A percentile compares a stretch with the other conserved stretches of the same genome.
These are phyloP conservation scores for Crotalus horridus DNA, from an alignment of 2,113 vertebrate species.

Conservation along the genomic window DNA sequence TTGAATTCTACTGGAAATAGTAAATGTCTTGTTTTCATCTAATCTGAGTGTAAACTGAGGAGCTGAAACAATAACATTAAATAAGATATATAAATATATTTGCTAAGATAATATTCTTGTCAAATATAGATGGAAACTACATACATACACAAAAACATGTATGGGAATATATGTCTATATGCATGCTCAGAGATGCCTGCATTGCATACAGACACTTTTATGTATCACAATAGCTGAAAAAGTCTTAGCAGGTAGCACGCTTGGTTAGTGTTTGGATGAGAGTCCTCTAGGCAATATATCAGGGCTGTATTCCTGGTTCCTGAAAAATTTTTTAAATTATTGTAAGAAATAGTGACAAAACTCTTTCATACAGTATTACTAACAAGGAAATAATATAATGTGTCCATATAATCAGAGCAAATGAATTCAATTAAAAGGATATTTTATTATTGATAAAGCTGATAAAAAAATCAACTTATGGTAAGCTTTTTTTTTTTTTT, in stretches of 20 bases:
- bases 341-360: not conserved
- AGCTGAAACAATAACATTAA: not conserved
- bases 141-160: not conserved
- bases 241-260: not conserved
- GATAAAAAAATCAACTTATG: not conserved
- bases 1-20: not conserved
- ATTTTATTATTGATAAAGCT: not conserved
- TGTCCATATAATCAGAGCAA: not conserved
- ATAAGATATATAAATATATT: not conserved
- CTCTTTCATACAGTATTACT: not conserved
- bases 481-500: not conserved
- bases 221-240: not conserved
- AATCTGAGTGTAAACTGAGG: not conserved
- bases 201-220: not conserved
- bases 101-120: not conserved
- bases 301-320: not conserved
- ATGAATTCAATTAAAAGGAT: not conserved
- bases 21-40: not conserved
- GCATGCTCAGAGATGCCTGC: not conserved
- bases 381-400: not conserved
- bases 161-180: not conserved
- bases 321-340: not conserved
- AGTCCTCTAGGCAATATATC: not conserved
- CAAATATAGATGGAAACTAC: not conserved
- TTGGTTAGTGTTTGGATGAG: not conserved